Evolutionary conservation across 2,113 vertebrate genomes (phyloP).

Genomic region (Pterophyllum scalare): DNA sequence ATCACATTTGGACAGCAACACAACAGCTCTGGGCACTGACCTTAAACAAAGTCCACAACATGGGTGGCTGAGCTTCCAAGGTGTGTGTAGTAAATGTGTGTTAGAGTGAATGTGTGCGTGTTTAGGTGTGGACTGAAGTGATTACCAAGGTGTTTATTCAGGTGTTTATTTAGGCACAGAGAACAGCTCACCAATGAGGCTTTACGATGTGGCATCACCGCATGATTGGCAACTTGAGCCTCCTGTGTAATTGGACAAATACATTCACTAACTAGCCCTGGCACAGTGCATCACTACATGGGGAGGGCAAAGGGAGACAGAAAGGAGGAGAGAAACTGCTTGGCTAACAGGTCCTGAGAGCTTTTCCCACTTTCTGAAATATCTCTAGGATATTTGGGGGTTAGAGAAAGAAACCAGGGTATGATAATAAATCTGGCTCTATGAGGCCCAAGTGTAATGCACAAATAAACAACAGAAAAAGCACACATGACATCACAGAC

Average conservation of each 20-base stretch:
- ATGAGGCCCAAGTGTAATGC: slow-evolving; percentile 34
- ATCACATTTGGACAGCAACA: slow-evolving; percentile 42
- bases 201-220: slow-evolving; percentile 73
- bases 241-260: slow-evolving; percentile 68
- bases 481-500: slow-evolving; percentile 27
- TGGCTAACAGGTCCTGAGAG: slow-evolving; percentile 62
- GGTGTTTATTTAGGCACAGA: slow-evolving; percentile 74
- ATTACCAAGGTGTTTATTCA: slow-evolving; percentile 77
- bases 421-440: slow-evolving; percentile 59
- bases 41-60: slow-evolving; percentile 28
- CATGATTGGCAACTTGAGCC: slow-evolving; percentile 73
- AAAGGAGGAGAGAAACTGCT: slow-evolving; percentile 34
- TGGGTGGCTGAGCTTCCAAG: slow-evolving; percentile 44
- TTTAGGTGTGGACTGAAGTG: slow-evolving; percentile 65
- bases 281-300: slow-evolving; percentile 44
- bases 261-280: slow-evolving; percentile 65
- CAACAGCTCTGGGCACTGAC: slow-evolving; percentile 31
- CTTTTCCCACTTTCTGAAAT: slow-evolving; percentile 63
- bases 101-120: slow-evolving; percentile 39
- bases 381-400: slow-evolving; percentile 60
- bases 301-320: slow-evolving; percentile 23
- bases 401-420: slow-evolving; percentile 57
- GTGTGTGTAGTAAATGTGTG: slow-evolving; percentile 50
- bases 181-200: slow-evolving; percentile 52
- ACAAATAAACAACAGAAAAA: slow-evolving; percentile 44